Conservation (phyloP, 53 echinoderm and acorn worm genomes). For the Actinopyga echinites region DNA sequence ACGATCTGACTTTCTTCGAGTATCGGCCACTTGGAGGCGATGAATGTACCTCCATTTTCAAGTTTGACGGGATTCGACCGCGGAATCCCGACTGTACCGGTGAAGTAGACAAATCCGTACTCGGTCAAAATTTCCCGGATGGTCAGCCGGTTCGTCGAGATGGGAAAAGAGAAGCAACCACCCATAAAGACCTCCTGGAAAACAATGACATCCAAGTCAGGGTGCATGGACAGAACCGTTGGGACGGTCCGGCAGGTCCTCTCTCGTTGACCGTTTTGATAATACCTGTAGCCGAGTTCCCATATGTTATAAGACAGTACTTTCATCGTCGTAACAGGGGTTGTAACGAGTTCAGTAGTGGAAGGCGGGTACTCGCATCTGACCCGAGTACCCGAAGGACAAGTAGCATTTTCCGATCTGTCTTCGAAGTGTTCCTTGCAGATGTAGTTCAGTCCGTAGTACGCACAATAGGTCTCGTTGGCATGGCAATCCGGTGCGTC, state of each 20-base stretch:
- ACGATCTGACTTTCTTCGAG: slow-evolving; percentile 56
- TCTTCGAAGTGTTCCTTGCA: slow-evolving; percentile 54
- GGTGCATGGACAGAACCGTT: slow-evolving; percentile 53
- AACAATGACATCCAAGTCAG: slow-evolving; percentile 83
- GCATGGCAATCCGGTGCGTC: slow-evolving; percentile 71
- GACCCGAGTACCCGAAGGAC: slow-evolving; percentile 64
- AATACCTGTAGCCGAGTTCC: slow-evolving; percentile 71
- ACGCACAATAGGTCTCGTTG: slow-evolving; percentile 60
- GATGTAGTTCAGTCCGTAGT: slow-evolving; percentile 74
- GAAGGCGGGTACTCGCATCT: slow-evolving; percentile 64
- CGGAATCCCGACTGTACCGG: slow-evolving; percentile 69
- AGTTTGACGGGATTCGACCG: slow-evolving; percentile 41
- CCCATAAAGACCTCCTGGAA: slow-evolving; percentile 95
- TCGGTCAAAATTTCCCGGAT: slow-evolving; percentile 68
- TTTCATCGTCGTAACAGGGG: slow-evolving; percentile 66
- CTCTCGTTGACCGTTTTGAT: slow-evolving; percentile 81
- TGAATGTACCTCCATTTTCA: slow-evolving; percentile 86
- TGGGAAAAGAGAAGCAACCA: slow-evolving; percentile 72
- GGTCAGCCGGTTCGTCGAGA: slow-evolving; percentile 56
- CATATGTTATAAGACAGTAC: slow-evolving; percentile 82
- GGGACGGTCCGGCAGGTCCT: slow-evolving; percentile 78
- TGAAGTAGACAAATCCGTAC: slow-evolving; percentile 75
- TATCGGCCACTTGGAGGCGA: slow-evolving; percentile 94
- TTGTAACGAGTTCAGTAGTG: slow-evolving; percentile 52
- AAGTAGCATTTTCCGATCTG: slow-evolving; percentile 38